phyloP scores from a whole-genome alignment of 2,797 vertebrate genomes.

The Oceanodroma leucorhoa region DNA sequence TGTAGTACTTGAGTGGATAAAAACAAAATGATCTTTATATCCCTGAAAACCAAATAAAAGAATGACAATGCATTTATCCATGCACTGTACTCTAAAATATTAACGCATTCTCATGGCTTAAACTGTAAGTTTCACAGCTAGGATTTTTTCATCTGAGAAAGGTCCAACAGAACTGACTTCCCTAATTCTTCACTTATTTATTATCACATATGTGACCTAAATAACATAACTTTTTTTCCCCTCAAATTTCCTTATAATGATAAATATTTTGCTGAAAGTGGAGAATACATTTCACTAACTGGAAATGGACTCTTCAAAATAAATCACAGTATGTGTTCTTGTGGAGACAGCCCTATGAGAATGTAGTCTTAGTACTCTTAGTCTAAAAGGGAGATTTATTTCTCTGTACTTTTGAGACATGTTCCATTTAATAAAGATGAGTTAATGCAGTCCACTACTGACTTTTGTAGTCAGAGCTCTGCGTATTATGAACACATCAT shows the following conservation, averaged over 20 bases:
- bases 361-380: background rate
- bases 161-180: background rate
- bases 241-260: background rate
- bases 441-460: background rate
- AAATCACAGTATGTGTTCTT: background rate
- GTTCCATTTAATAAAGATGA: background rate
- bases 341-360: background rate
- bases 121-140: background rate
- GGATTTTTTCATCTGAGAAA: background rate
- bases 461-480: background rate
- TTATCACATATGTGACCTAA: background rate
- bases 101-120: background rate
- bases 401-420: background rate
- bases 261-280: background rate
- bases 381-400: background rate
- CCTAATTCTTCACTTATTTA: background rate
- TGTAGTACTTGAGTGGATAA: background rate
- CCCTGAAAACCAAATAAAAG: background rate
- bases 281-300: background rate
- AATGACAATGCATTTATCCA: background rate
- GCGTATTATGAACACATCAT: background rate
- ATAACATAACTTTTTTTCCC: fast-evolving
- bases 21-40: background rate
- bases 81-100: background rate
- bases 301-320: background rate